Conservation (phyloP, 2,888 invertebrate genomes). For the Drosophila robusta region DNA sequence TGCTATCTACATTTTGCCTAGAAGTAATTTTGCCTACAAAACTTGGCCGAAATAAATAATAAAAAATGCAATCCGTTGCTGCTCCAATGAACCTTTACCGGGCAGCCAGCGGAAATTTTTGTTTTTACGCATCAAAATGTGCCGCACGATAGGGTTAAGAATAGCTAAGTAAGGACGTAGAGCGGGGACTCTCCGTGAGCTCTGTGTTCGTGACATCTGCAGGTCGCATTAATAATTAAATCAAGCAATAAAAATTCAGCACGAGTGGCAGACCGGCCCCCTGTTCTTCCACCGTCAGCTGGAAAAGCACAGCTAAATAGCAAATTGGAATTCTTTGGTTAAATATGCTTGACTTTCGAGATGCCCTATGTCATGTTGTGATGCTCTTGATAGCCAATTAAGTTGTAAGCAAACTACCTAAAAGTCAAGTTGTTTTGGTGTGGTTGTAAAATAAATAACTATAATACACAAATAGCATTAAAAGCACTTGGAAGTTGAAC, state of each 20-base stretch:
- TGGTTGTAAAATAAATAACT: too few relatives aligned
- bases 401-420: too few relatives aligned
- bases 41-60: conserved; percentile 74
- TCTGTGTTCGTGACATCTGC: conserved; percentile 78
- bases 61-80: conserved; percentile 78
- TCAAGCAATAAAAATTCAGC: conserved; percentile 81
- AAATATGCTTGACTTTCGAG: conserved; percentile 4
- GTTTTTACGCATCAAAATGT: conserved; percentile 77
- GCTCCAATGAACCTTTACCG: conserved; percentile 68
- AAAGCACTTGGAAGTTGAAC: too few relatives aligned
- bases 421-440: too few relatives aligned
- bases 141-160: conserved; percentile 72
- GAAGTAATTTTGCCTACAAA: conserved; percentile 52
- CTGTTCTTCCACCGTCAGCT: conserved; percentile 14
- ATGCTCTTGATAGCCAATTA: conserved; percentile 5
- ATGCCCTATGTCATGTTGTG: conserved; percentile 8
- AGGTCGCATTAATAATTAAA: conserved; percentile 81
- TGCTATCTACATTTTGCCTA: conserved; percentile 66
- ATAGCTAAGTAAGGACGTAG: conserved; percentile 41
- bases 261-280: conserved; percentile 62
- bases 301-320: conserved; percentile 49
- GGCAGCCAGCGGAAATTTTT: conserved; percentile 48
- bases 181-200: background rate
- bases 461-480: too few relatives aligned
- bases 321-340: conserved; percentile 27